Evolutionary conservation across 2,113 vertebrate species (phyloP), one percentile per base, ranked within the genome.

Genomic region (Struthidea cinerea): DNA sequence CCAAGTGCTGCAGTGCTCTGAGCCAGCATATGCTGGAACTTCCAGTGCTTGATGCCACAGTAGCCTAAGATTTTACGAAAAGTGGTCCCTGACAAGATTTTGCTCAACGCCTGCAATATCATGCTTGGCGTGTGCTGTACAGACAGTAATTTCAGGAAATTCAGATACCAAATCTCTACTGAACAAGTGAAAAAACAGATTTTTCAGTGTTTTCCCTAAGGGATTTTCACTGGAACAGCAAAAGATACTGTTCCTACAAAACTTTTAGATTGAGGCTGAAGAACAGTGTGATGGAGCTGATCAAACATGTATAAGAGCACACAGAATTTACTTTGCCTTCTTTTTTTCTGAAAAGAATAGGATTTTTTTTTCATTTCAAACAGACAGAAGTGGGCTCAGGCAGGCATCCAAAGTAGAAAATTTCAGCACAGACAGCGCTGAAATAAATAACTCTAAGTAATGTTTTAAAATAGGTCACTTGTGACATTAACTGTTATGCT

Each of bases 391-490:
- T 76, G 32, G 84, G 71, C 33, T 84, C 59, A 77, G 61, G 46
- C 27, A 80, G 53, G 19, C 63, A 94, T 64, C 41, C 27, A 91
- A 71, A 80, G 89, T 7, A 92, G 41, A 87, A 89, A 81, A 57
- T 67, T 74, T 70, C 60, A 82, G 87, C 50, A 70, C 74, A 90
- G 55, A 81, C 19, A 73, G n/a, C 39, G 13, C 49, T 84, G 68
- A 60, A 90, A 89, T 87, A 68, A 86, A 52, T 84, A 71, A 60
- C 33, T 67, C 16, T 68, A 76, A 78, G 70, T 49, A 44, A 57
- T 17, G 20, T 77, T 91, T 93, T 87, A 57, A 95, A 95, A 91
- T 49, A 89, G 50, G 84, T 91, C 64, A 74, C 21, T 89, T 69
- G 23, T 47, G 49, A 76, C 59, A 84, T 69, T 80, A 92, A 82